phyloP scores from a whole-genome alignment of 2,888 invertebrate species.

The Hylaea fasciaria region DNA sequence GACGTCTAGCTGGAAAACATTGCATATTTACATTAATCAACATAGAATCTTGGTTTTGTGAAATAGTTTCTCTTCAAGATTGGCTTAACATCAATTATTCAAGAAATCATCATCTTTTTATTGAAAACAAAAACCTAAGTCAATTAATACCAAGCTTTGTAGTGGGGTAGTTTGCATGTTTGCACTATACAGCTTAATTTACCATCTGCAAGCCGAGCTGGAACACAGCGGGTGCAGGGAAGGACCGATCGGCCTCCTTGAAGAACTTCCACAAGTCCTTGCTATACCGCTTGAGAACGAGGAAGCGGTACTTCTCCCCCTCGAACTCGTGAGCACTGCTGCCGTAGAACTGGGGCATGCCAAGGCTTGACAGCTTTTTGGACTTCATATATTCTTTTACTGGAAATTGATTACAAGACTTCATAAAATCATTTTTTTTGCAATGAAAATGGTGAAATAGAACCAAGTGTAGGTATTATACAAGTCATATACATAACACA shows the following conservation, averaged over 20 bases:
- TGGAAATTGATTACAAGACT: constrained; percentile 65
- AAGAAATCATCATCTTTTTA: no score
- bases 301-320: constrained; percentile 92
- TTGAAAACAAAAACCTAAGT: no score
- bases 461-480: no score
- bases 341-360: constrained; percentile 93
- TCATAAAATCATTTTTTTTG: neutral
- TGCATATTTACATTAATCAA: no score
- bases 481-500: no score
- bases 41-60: no score
- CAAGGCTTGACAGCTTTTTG: constrained; percentile 89
- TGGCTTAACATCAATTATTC: no score
- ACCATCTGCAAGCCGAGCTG: constrained; percentile 94
- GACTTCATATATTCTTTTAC: constrained; percentile 89
- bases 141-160: no score
- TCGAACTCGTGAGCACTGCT: constrained; percentile 93
- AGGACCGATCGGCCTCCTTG: constrained; percentile 86
- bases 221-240: constrained; percentile 90
- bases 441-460: no score
- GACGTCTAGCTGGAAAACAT: constrained; percentile 89
- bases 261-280: constrained; percentile 93
- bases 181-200: constrained; percentile 18
- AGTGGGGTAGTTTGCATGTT: neutral
- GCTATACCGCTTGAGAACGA: constrained; percentile 95
- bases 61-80: no score